Percentiles rank a stretch among this genome's conserved stretches.
Evolutionary conservation across 2,888 invertebrate genomes (phyloP).

Genomic region (Ceriagrion tenellum): DNA sequence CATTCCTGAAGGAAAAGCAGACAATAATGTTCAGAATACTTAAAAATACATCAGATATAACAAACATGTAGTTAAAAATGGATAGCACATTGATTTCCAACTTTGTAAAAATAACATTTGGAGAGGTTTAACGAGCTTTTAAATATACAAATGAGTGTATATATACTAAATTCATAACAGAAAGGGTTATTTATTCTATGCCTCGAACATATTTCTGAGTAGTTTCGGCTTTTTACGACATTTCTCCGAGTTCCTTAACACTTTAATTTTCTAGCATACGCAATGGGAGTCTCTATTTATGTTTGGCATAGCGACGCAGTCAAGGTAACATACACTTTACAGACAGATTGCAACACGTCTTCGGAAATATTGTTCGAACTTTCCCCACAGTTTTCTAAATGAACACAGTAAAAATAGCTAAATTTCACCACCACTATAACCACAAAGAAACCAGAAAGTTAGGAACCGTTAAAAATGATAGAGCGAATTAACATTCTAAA

Average conservation of each 20-base stretch:
- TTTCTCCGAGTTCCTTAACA: neutral
- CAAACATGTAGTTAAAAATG: too few species aligned
- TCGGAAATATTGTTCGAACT: too few species aligned
- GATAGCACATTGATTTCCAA: too few species aligned
- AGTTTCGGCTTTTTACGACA: neutral
- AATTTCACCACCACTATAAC: too few species aligned
- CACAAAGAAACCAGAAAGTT: too few species aligned
- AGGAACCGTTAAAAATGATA: too few species aligned
- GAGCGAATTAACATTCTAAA: too few species aligned
- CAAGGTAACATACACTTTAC: neutral
- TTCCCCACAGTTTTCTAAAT: too few species aligned
- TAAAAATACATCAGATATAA: too few species aligned
- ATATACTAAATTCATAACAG: neutral
- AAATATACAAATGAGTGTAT: neutral
- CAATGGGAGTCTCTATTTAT: neutral
- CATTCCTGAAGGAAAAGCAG: neutral
- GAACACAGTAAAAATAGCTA: too few species aligned
- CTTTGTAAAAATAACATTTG: neutral
- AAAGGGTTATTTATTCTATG: neutral
- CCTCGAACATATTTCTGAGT: neutral
- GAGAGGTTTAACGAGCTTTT: neutral
- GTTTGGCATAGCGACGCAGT: slow-evolving; percentile 4
- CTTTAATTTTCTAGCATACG: neutral
- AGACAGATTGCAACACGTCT: too few species aligned
- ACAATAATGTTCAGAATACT: neutral